These are phyloP conservation scores for Grus americana DNA, from an alignment of 2,113 vertebrate genomes.

Conservation along the genomic window DNA sequence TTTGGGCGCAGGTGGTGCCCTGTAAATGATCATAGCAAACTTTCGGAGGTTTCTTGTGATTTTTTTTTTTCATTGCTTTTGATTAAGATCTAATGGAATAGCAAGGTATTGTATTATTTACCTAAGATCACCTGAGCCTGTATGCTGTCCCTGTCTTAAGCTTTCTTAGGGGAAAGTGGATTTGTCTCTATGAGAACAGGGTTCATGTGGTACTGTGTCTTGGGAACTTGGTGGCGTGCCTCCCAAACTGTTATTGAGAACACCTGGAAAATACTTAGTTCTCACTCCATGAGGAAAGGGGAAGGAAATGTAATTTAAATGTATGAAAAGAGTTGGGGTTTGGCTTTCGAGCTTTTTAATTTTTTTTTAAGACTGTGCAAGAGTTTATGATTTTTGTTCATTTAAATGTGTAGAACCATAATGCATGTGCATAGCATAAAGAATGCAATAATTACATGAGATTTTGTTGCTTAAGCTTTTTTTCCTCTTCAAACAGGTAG, in stretches of 20 bases:
- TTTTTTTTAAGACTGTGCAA: neutral
- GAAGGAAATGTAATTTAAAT: neutral
- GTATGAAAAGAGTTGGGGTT: neutral
- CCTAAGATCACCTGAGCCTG: neutral
- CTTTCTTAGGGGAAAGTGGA: neutral
- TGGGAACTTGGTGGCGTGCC: neutral
- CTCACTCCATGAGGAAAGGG: constrained; percentile 8
- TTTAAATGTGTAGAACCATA: neutral
- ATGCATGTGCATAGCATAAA: neutral
- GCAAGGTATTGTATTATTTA: neutral
- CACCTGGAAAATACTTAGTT: constrained; percentile 51
- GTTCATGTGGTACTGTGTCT: neutral
- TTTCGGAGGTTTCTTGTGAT: neutral
- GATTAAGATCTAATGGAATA: neutral
- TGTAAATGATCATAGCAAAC: neutral
- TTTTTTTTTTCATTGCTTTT: neutral
- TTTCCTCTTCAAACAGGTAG: neutral
- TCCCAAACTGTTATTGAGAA: constrained; percentile 50
- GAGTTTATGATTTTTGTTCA: neutral
- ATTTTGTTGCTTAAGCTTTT: neutral
- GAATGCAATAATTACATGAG: neutral
- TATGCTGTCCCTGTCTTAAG: neutral
- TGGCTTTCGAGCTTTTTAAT: neutral
- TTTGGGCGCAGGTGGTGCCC: neutral
- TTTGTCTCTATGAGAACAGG: constrained; percentile 34